Conservation (phyloP, 1,140 invertebrate genomes). For the Sogatella furcifera region DNA sequence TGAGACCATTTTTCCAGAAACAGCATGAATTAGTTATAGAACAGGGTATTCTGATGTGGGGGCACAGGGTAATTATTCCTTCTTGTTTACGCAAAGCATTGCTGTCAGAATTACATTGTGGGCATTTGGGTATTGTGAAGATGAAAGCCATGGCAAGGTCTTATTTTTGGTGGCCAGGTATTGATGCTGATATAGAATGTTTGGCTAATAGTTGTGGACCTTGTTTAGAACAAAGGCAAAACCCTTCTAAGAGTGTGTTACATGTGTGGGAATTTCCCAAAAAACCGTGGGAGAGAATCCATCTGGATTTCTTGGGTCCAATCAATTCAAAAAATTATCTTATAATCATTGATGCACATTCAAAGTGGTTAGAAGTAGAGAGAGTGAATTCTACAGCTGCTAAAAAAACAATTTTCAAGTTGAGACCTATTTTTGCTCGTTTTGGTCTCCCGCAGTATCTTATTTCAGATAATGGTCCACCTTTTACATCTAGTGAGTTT, state of each 20-base stretch:
- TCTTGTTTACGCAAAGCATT: slow-evolving; percentile 1
- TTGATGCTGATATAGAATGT: not conserved
- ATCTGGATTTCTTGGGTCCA: slow-evolving; percentile 1
- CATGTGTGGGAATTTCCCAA: not conserved
- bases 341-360: slow-evolving; percentile 5
- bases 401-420: too few species aligned
- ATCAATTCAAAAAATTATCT: not conserved
- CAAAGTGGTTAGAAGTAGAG: slow-evolving; percentile 5
- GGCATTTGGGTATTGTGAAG: slow-evolving; percentile 16
- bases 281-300: not conserved
- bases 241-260: not conserved
- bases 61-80: slow-evolving; percentile 12
- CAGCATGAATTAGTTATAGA: slow-evolving; percentile 1
- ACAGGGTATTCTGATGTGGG: not conserved
- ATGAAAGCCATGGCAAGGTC: slow-evolving; percentile 16
- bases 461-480: too few species aligned
- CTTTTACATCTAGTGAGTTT: too few species aligned
- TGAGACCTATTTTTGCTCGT: too few species aligned
- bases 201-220: not conserved
- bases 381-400: too few species aligned
- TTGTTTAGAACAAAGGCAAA: not conserved
- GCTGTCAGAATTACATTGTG: slow-evolving; percentile 12
- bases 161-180: slow-evolving; percentile 6
- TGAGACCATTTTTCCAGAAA: not conserved
- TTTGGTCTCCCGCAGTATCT: too few species aligned